phyloP scores from a whole-genome alignment of 2,797 vertebrate genomes.

The Pipistrellus pipistrellus region DNA sequence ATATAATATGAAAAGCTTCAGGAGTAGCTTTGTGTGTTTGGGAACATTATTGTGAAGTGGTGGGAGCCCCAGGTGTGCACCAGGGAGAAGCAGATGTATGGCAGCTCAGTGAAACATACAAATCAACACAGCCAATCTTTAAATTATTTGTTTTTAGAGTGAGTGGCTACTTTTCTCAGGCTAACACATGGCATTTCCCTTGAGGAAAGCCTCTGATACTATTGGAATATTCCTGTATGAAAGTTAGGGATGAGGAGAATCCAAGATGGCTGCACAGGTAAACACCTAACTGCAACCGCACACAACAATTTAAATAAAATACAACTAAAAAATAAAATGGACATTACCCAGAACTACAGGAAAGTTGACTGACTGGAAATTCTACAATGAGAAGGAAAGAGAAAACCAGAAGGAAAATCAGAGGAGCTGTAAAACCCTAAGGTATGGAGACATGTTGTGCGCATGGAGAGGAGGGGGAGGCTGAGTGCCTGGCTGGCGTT shows the following conservation, averaged over 20 bases:
- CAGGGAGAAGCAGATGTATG: not conserved
- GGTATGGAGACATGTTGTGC: too few relatives aligned
- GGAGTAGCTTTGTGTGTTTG: not conserved
- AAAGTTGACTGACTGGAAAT: too few relatives aligned
- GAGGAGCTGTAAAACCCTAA: too few relatives aligned
- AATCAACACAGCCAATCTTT: not conserved
- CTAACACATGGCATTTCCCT: not conserved
- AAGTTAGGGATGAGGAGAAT: not conserved
- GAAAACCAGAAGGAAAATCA: too few relatives aligned
- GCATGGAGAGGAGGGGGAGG: too few relatives aligned
- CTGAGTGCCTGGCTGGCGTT: too few relatives aligned
- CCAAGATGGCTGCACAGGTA: too few relatives aligned
- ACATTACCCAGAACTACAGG: too few relatives aligned
- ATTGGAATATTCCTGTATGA: not conserved
- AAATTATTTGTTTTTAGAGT: not conserved
- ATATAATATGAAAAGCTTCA: not conserved
- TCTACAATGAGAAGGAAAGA: too few relatives aligned
- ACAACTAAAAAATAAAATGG: too few relatives aligned
- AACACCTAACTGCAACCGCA: too few relatives aligned
- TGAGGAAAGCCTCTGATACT: not conserved
- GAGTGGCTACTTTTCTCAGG: not conserved
- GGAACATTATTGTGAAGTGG: not conserved
- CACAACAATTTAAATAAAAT: too few relatives aligned
- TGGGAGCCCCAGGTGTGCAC: fast-evolving
- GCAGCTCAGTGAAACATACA: not conserved